Evolutionary conservation across 2,888 invertebrate species (phyloP), one percentile per base, ranked within the genome.

Genomic region (Corbicula japonica): DNA sequence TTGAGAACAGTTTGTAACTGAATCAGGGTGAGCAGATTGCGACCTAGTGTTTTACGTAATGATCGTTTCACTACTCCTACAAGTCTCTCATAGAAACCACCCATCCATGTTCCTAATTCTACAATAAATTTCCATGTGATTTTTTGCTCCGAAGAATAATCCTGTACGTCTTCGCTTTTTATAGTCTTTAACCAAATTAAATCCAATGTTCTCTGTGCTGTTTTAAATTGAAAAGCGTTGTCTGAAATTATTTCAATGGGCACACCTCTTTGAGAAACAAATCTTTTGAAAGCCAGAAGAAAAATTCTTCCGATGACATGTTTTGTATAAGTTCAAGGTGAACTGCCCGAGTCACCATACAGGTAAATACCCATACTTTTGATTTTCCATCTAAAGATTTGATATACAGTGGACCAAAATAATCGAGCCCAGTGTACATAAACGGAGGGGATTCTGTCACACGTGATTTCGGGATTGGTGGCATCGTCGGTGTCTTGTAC

Each of bases 361-460:
- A 72, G 3, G 80, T 80, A 30, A 76, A 80, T 10, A 80, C 28
- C 80, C 73, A 78, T 46, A 62, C 54, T 56, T 72, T 77, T 23
- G 54, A 48, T 32, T 34, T 34, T 52, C 61, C 65, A 41, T 32
- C 44, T 15, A 8, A 23, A 23, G 10, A 12, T 65, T 74, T 79
- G 1, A 63, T 41, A 61, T 52, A 65, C 30, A 74, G 18, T 15
- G 74, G 74, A 58, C 76, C 76, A n/a, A 76, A 41, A 52, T 72
- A 68, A 50, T 77, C 77, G 10, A 77, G n/a, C n/a, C 77, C 77
- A 23, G 41, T 54, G n/a, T 21, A 34, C 54, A 50, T 34, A 77
- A 77, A 79, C 5, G 72, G 70, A 26, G 30, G 15, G 15, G 60
- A 3, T 48, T 77, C 66, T 15, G 60, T 63, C 12, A 77, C 60